Conservation (phyloP, 2,113 vertebrate species). For the Pyxicephalus adspersus region DNA sequence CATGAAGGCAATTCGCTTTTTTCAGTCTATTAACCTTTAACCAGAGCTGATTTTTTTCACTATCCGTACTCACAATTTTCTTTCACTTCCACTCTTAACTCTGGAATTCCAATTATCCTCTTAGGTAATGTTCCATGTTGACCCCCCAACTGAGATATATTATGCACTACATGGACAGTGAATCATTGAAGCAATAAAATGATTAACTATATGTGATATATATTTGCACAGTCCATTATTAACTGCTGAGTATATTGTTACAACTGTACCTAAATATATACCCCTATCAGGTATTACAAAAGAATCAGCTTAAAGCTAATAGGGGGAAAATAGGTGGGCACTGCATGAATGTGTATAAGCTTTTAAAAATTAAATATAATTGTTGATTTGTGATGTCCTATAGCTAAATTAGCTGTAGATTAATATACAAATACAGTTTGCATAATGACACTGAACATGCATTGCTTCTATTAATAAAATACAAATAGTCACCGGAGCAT, state of each 20-base stretch:
- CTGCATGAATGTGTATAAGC: too few relatives aligned
- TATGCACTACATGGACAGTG: not conserved
- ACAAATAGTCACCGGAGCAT: too few relatives aligned
- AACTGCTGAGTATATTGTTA: not conserved
- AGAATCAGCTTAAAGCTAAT: too few relatives aligned
- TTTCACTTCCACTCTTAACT: slow-evolving; percentile 32
- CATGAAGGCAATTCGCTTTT: not conserved
- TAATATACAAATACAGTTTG: too few relatives aligned
- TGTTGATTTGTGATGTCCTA: too few relatives aligned
- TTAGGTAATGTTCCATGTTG: slow-evolving; percentile 28
- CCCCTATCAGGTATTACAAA: too few relatives aligned
- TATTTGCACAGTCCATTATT: not conserved
- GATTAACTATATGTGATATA: too few relatives aligned
- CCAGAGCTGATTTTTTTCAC: not conserved
- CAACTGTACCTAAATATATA: not conserved
- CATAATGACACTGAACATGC: too few relatives aligned
- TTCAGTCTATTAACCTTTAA: slow-evolving; percentile 39
- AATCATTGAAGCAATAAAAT: not conserved
- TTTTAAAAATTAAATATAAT: too few relatives aligned
- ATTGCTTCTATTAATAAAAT: too few relatives aligned
- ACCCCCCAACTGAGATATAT: not conserved
- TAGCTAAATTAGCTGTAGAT: too few relatives aligned
- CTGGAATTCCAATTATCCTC: slow-evolving; percentile 41
- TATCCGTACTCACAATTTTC: slow-evolving; percentile 35
- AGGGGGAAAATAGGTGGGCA: too few relatives aligned